Evolutionary conservation across 1,140 invertebrate species (phyloP).

Genomic region (Drosophila bocki): DNA sequence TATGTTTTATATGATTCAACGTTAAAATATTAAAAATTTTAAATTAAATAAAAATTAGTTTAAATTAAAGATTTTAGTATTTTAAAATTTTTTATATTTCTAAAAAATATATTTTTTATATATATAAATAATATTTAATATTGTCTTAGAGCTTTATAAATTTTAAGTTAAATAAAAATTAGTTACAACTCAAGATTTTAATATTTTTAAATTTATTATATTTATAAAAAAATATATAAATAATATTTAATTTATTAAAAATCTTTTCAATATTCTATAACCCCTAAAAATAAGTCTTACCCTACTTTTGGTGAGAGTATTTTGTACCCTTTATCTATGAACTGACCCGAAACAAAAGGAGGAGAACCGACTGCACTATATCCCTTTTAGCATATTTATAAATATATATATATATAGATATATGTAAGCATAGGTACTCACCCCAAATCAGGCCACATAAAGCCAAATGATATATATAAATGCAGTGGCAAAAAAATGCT

Average conservation of each 20-base stretch:
- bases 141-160: rapidly evolving
- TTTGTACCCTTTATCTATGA: not conserved
- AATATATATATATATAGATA: not conserved
- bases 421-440: constrained; percentile 36
- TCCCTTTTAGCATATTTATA: not conserved
- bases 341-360: constrained; percentile 2
- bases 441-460: constrained; percentile 67
- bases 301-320: not conserved
- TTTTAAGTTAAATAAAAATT: no score
- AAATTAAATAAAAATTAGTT: no score
- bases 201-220: not conserved
- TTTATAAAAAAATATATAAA: no score
- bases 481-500: constrained; percentile 18
- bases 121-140: not conserved
- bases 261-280: not conserved
- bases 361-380: not conserved
- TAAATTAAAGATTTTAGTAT: no score
- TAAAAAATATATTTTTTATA: no score
- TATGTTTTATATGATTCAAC: no score
- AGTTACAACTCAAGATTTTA: not conserved
- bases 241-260: not conserved
- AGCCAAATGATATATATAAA: constrained; percentile 50
- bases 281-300: not conserved
- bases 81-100: no score
- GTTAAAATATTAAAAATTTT: no score